A percentile compares a stretch with the other conserved stretches of the same genome.
These are phyloP conservation scores for Euleptes europaea DNA, from an alignment of 2,113 vertebrate genomes.

Conservation along the genomic window DNA sequence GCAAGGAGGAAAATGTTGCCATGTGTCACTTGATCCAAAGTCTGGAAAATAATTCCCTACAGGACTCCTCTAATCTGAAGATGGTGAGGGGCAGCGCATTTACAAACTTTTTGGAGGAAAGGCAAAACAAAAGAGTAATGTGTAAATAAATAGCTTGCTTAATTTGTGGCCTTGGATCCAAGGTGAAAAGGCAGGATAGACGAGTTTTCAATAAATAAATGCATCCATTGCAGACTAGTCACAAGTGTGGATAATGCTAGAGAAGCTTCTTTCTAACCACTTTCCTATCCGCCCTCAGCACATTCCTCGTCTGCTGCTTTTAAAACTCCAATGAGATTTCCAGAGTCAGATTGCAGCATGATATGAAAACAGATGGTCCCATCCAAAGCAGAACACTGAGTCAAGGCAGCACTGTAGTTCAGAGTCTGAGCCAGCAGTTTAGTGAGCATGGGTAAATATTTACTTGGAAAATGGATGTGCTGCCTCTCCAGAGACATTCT, in stretches of 20 bases:
- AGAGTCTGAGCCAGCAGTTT: neutral
- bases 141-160: neutral
- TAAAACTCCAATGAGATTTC: neutral
- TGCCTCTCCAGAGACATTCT: neutral
- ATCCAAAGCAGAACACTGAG: neutral
- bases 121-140: neutral
- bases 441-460: neutral
- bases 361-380: neutral
- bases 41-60: neutral
- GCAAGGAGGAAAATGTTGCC: neutral
- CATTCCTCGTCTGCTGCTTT: neutral
- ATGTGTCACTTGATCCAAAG: neutral
- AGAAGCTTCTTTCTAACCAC: neutral
- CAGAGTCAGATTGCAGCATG: neutral
- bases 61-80: neutral
- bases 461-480: too few species aligned
- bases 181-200: too few species aligned
- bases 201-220: too few species aligned
- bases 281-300: neutral
- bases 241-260: neutral
- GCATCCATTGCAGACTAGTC: too few species aligned
- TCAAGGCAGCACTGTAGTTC: neutral
- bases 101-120: neutral
- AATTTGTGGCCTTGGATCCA: too few species aligned
- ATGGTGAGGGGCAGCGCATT: neutral